Evolutionary conservation across 1,140 invertebrate genomes (phyloP), one percentile per base, ranked within the genome.

Genomic region (Papilio helenus): DNA sequence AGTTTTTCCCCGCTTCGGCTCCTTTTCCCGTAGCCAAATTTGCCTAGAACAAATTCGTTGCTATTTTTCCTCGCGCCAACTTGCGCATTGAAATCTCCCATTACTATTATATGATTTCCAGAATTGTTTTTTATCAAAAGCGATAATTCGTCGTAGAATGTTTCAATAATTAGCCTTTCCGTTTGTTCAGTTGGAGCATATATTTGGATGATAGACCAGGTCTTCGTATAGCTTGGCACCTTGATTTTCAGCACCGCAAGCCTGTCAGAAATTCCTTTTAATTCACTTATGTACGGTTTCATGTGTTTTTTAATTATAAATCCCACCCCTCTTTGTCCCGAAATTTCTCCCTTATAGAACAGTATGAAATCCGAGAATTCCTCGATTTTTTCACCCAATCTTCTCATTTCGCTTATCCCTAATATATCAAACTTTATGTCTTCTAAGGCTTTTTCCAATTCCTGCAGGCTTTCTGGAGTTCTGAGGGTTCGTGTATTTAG

Each of bases 41-140:
- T 79, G 0, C 84, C 80, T n/a, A 85, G 26, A 44, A 81, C 65
- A 2, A 14, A 0, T 23, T 85, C 81, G 55, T 84, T 79, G 1
- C 79, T 80, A 12, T 44, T 4, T 51, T 79, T 12, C 78, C 73
- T 73, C 2, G 16, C 16, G 0, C 84, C 82, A 7, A 82, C 58
- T 49, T 71, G 82, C 26, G 84, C 81, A 73, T 83, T 83, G 39
- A 85, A 83, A 12, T 85, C 82, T 2, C 84, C 84, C 81, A 85
- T 83, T 18, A 83, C 20, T 76, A 85, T 79, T 3, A 80, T 10
- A 29, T 79, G 49, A 9, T 81, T 85, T 14, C 80, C 61, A 3
- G 73, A 4, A 18, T 80, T 76, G 78, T 81, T 80, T 78, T 83
- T 81, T 23, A 79, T 72, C 1, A 18, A 23, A 18, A 68, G 42